Conservation (phyloP, 2,888 invertebrate species). For the Tricholauxania praeusta region DNA sequence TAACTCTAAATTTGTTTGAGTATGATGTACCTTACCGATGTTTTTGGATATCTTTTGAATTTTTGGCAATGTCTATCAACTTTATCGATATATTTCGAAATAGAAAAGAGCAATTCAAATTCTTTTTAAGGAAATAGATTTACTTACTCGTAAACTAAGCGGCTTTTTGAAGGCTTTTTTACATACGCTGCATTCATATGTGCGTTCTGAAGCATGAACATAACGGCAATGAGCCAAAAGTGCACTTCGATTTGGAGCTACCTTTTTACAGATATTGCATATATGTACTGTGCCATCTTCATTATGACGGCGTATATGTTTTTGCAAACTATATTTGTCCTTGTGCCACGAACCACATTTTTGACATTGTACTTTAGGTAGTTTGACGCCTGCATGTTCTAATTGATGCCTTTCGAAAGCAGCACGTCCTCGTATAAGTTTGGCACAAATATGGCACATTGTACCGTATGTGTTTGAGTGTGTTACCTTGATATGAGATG, state of each 20-base stretch:
- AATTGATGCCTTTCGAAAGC: constrained; percentile 63
- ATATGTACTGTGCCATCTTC: constrained; percentile 57
- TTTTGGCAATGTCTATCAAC: too few relatives aligned
- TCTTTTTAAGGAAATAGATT: too few relatives aligned
- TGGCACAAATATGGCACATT: constrained; percentile 65
- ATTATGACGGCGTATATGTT: constrained; percentile 63
- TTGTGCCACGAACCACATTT: constrained; percentile 66
- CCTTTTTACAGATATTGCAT: constrained; percentile 63
- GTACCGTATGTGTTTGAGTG: constrained; percentile 53
- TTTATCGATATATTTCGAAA: too few relatives aligned
- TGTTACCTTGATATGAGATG: constrained; percentile 55
- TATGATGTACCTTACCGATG: too few relatives aligned
- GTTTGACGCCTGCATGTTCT: constrained; percentile 60
- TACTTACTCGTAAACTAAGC: constrained; percentile 55
- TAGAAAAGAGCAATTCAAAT: too few relatives aligned
- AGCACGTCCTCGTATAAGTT: constrained; percentile 63
- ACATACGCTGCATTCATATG: constrained; percentile 63
- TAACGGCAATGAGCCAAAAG: constrained; percentile 64
- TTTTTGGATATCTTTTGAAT: too few relatives aligned
- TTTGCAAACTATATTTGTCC: constrained; percentile 64
- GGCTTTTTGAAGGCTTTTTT: constrained; percentile 65
- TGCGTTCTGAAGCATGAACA: constrained; percentile 61
- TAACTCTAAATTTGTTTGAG: too few relatives aligned
- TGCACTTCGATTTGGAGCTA: constrained; percentile 64
- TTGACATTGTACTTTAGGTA: constrained; percentile 63